phyloP scores from a whole-genome alignment of 2,888 invertebrate genomes.

The Syrphus vitripennis region DNA sequence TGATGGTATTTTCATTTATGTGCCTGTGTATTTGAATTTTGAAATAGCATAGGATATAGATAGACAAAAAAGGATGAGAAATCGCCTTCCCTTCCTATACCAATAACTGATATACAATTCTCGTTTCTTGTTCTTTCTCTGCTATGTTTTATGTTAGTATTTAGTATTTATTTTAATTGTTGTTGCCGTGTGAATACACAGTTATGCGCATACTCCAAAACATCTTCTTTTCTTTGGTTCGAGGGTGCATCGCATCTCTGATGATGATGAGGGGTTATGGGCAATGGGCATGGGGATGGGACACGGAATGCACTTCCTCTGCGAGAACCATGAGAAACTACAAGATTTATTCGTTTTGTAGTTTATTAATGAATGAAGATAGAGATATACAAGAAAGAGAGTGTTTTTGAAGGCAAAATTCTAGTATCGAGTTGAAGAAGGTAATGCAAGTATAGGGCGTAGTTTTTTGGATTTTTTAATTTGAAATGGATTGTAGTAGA shows the following conservation, averaged over 20 bases:
- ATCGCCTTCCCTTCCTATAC: not conserved
- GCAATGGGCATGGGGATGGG: constrained; percentile 2
- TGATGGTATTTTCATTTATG: not conserved
- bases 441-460: too few species aligned
- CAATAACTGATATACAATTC: not conserved
- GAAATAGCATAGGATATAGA: not conserved
- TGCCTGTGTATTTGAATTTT: not conserved
- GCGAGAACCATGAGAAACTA: not conserved
- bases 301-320: constrained; percentile 18
- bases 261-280: too few species aligned
- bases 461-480: too few species aligned
- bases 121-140: constrained; percentile 42
- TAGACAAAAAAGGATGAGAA: not conserved
- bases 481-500: too few species aligned
- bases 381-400: not conserved
- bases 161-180: constrained; percentile 59
- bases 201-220: constrained; percentile 35
- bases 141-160: constrained; percentile 46
- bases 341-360: not conserved
- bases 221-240: not conserved
- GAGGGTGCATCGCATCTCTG: constrained; percentile 35
- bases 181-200: constrained; percentile 35
- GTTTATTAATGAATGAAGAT: not conserved
- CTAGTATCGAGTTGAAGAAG: too few species aligned
- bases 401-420: not conserved